Base-by-base conservation (phyloP, 2,888 invertebrate species). In the Automeris io region DNA sequence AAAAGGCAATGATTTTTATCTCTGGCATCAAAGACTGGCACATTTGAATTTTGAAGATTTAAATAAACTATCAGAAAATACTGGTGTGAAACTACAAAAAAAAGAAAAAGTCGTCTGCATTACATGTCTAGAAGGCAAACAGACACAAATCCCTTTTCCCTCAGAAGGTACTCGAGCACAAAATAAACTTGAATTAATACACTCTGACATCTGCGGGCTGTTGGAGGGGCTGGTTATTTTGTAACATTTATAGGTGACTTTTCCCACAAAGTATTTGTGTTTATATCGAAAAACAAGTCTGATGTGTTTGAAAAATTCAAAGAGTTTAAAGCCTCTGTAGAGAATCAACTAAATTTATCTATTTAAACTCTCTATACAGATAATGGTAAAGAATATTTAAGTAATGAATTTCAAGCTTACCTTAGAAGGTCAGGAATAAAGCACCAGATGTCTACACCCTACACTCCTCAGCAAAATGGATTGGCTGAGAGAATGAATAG, bases 141-240 rank as follows among this genome's bases (percentile, higher is more conserved):
- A 34, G 16, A 23, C 12, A n/a, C 11, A 22, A 5, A 7, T 22
- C 22, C 34, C 34, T 13, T 34, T 34, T 23, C 5, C 9, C 9
- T 19, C n/a, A 8, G 13, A 3, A 5, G 5, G 16, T 12, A 13
- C 22, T 3, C 22, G 34, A 34, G 23, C 23, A 9, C 4, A 8
- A 5, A 5, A 23, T 5, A 7, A 13, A 12, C 23, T 34, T 3
- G 13, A 34, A 16, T n/a, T 23, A n/a, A 12, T 48, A 0, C 46
- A 49, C 16, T 42, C 46, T 2, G 49, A 49, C 35, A 18, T 49
- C 8, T 47, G 49, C 39, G 46, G 46, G 3, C 46, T 38, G n/a
- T 5, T 19, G 44, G 41, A 26, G 42, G 41, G 8, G 33, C 40
- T 3, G 32, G 16, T 9, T 46, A 46, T 22, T 46, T 43, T 33